Conservation (phyloP, 2,797 vertebrate genomes). For the Momotus momota region DNA sequence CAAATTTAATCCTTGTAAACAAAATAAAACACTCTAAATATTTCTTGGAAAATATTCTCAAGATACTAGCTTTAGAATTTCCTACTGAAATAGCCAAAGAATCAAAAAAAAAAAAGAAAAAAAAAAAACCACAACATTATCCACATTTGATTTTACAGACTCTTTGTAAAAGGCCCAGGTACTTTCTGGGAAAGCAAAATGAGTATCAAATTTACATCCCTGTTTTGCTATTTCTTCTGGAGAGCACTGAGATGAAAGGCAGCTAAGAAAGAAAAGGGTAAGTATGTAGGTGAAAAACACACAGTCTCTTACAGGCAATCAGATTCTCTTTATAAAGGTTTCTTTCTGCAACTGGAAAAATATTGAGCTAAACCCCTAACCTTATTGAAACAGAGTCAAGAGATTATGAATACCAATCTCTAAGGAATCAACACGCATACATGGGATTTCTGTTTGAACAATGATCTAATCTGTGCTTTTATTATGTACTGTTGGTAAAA, state of each 20-base stretch:
- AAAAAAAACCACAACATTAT: not conserved
- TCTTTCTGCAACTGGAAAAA: slow-evolving; percentile 7
- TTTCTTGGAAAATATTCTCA: not conserved
- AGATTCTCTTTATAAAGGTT: slow-evolving; percentile 23
- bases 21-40: not conserved
- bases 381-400: slow-evolving; percentile 56
- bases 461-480: slow-evolving; percentile 50
- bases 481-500: slow-evolving; percentile 28
- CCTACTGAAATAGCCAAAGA: not conserved
- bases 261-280: not conserved
- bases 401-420: slow-evolving; percentile 50
- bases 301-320: not conserved
- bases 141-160: not conserved
- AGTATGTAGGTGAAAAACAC: not conserved
- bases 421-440: slow-evolving; percentile 27
- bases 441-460: slow-evolving; percentile 36
- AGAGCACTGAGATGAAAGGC: not conserved
- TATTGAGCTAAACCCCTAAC: slow-evolving; percentile 45
- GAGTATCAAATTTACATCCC: not conserved
- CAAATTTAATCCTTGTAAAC: not conserved
- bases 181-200: not conserved
- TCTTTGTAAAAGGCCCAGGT: not conserved
- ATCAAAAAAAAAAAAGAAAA: not conserved
- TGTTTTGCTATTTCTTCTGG: not conserved
- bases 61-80: not conserved